Percentiles rank a stretch among this genome's conserved stretches.
These are phyloP conservation scores for Rhopilema esculentum DNA, from an alignment of 30 jellyfish, hydroid and myxozoan species.

Conservation along the genomic window DNA sequence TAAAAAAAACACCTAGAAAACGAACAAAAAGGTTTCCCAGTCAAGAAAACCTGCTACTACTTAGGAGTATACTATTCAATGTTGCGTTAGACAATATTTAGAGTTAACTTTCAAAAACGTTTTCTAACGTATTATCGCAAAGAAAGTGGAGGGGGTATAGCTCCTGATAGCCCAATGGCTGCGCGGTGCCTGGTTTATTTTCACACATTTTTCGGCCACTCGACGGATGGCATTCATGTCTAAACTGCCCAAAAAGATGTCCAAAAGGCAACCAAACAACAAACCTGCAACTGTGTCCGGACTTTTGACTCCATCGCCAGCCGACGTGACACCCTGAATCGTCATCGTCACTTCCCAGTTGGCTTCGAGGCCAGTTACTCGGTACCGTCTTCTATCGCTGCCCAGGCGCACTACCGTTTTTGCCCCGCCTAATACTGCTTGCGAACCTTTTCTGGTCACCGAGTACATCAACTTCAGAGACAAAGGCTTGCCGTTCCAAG, in stretches of 20 bases:
- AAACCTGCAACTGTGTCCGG: conserved; percentile 50
- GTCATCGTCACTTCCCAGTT: conserved; percentile 40
- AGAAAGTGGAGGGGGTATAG: no score
- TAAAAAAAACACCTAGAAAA: no score
- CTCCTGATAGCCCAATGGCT: no score
- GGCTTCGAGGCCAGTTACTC: conserved; percentile 55
- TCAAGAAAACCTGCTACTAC: no score
- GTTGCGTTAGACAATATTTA: no score
- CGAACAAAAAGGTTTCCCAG: no score
- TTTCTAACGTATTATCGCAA: no score
- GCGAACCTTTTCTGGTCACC: conserved; percentile 40
- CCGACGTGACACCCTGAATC: conserved; percentile 41
- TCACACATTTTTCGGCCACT: no score
- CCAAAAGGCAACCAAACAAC: neutral
- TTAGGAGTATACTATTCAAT: no score
- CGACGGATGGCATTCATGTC: no score
- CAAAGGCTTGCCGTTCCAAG: conserved; percentile 58
- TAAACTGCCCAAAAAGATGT: neutral
- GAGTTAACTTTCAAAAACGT: no score
- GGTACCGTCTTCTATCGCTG: conserved; percentile 30
- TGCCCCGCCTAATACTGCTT: conserved; percentile 30
- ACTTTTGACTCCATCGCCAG: conserved; percentile 55
- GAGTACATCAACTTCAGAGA: conserved; percentile 32
- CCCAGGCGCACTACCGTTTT: conserved; percentile 6
- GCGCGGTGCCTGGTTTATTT: no score